A percentile compares a stretch with the other conserved stretches of the same genome.
Evolutionary conservation across 92 coral and sea anemone genomes (phyloP).

Genomic region (Porites divaricata): DNA sequence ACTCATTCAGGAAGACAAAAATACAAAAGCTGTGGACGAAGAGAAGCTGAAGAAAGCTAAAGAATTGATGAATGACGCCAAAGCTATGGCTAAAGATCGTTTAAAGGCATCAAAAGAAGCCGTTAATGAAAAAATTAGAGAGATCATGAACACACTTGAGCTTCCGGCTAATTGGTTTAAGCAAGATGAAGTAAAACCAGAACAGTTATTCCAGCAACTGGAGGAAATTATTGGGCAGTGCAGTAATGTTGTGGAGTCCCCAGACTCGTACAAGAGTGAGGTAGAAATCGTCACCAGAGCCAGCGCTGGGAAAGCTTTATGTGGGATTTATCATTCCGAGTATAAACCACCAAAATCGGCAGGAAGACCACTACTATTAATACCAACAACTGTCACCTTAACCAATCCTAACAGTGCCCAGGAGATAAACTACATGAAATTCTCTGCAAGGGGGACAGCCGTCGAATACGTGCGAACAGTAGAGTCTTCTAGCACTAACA

Average conservation of each 20-base stretch:
- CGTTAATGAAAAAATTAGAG: slow-evolving; percentile 23
- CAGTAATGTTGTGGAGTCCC: slow-evolving; percentile 32
- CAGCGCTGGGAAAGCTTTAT: slow-evolving; percentile 45
- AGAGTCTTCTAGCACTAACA: slow-evolving; percentile 35
- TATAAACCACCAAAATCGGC: slow-evolving; percentile 35
- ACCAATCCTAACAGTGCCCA: slow-evolving; percentile 30
- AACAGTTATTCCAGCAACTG: slow-evolving; percentile 28
- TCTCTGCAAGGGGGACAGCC: slow-evolving; percentile 25
- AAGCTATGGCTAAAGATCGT: slow-evolving; percentile 18
- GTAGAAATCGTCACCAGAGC: slow-evolving; percentile 44
- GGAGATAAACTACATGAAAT: slow-evolving; percentile 22
- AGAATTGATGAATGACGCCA: slow-evolving; percentile 39
- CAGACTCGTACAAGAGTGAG: slow-evolving; percentile 29
- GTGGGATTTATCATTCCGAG: slow-evolving; percentile 52
- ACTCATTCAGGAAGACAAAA: not conserved
- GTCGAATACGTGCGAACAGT: slow-evolving; percentile 28
- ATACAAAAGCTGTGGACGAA: slow-evolving; percentile 12
- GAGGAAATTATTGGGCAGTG: slow-evolving; percentile 17
- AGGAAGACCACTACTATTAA: slow-evolving; percentile 18
- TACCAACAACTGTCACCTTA: slow-evolving; percentile 28
- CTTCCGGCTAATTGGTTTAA: slow-evolving; percentile 49
- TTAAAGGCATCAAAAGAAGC: slow-evolving; percentile 23
- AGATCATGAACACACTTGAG: slow-evolving; percentile 18
- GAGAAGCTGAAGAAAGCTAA: slow-evolving; percentile 42
- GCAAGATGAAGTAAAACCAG: slow-evolving; percentile 18